Conservation (phyloP, 2,888 invertebrate species). For the Morpho helenor region DNA sequence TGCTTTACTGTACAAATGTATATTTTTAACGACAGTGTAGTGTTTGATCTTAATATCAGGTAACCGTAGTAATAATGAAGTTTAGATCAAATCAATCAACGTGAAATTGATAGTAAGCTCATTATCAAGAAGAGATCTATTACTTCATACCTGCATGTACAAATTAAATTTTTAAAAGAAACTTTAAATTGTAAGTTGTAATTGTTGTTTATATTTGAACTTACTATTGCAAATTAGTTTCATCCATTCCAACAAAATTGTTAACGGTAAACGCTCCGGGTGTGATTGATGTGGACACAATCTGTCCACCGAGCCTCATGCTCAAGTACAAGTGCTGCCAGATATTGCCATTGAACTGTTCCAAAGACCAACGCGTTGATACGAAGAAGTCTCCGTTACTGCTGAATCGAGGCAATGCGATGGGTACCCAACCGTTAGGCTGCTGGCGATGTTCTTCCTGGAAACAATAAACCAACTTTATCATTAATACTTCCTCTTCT, state of each 20-base stretch:
- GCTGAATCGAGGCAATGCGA: constrained; percentile 78
- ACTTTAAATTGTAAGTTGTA: too few species aligned
- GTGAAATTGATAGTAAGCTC: too few species aligned
- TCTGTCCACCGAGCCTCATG: constrained; percentile 44
- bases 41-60: too few species aligned
- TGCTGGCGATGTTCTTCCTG: constrained; percentile 75
- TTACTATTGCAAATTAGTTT: constrained; percentile 54
- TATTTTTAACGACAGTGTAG: too few species aligned
- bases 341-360: constrained; percentile 59
- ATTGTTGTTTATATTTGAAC: constrained; percentile 29
- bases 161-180: too few species aligned
- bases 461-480: constrained; percentile 1
- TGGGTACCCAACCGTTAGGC: constrained; percentile 84
- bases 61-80: too few species aligned
- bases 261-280: constrained; percentile 81
- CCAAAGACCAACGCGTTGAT: constrained; percentile 59
- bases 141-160: too few species aligned
- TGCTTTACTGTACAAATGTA: too few species aligned
- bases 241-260: constrained; percentile 75
- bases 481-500: too few species aligned
- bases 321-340: constrained; percentile 73
- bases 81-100: too few species aligned
- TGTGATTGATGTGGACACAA: constrained; percentile 64
- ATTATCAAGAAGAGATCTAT: too few species aligned
- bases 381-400: constrained; percentile 61